These are phyloP conservation scores for Sarcophaga carnaria DNA, from an alignment of 2,888 invertebrate species.

Conservation along the genomic window DNA sequence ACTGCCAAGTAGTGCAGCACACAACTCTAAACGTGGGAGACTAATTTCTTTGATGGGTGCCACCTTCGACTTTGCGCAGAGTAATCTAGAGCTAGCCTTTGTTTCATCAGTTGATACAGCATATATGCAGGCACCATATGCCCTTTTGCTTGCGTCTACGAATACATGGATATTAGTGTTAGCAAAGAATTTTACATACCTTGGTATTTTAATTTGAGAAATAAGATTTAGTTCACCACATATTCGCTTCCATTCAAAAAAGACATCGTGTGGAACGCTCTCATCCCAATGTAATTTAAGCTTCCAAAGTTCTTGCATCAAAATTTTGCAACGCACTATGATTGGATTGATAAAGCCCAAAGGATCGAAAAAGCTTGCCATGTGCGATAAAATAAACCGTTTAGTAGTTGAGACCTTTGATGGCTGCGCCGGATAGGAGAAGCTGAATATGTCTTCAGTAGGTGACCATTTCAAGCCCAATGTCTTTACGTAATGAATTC, in stretches of 20 bases:
- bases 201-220: not conserved
- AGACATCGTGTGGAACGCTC: slow-evolving; percentile 41
- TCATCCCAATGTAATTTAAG: slow-evolving; percentile 61
- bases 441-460: slow-evolving; percentile 38
- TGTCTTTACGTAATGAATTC: slow-evolving; percentile 36
- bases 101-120: too few relatives aligned
- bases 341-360: slow-evolving; percentile 56
- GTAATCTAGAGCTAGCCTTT: too few relatives aligned
- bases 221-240: not conserved
- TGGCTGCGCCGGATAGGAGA: slow-evolving; percentile 13
- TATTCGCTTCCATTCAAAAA: slow-evolving; percentile 29
- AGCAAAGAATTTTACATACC: too few relatives aligned
- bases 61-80: slow-evolving; percentile 1
- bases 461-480: slow-evolving; percentile 62
- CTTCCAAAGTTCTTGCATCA: slow-evolving; percentile 56
- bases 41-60: slow-evolving; percentile 41
- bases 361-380: slow-evolving; percentile 57
- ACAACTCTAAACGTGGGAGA: slow-evolving; percentile 44
- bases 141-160: too few relatives aligned
- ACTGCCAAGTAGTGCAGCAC: too few relatives aligned
- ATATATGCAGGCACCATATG: too few relatives aligned
- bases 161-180: too few relatives aligned
- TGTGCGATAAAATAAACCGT: slow-evolving; percentile 60
- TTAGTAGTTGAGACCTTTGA: slow-evolving; percentile 28
- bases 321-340: slow-evolving; percentile 53